Conservation (phyloP, 2,113 vertebrate genomes). For the Thalassarche chlororhynchos region DNA sequence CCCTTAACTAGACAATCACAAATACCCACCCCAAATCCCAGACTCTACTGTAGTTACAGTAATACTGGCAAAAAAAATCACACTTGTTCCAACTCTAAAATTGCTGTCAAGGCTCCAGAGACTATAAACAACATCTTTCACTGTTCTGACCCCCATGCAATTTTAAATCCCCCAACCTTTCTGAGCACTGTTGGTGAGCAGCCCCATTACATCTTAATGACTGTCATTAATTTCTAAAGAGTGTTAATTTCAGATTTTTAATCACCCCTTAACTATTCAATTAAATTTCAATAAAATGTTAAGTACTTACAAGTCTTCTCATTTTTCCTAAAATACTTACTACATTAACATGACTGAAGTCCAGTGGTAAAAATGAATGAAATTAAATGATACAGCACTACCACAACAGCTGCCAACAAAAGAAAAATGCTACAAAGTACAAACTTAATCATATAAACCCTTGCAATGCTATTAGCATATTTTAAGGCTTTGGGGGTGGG, state of each 20-base stretch:
- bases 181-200: conserved; percentile 85
- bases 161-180: conserved; percentile 90
- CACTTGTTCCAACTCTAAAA: conserved; percentile 82
- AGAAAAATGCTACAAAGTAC: conserved; percentile 33
- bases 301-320: conserved; percentile 88
- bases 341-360: conserved; percentile 82
- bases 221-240: conserved; percentile 92
- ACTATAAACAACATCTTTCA: conserved; percentile 86
- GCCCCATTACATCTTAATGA: conserved; percentile 95
- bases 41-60: conserved; percentile 73
- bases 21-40: conserved; percentile 51
- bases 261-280: conserved; percentile 93
- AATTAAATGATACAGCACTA: conserved; percentile 72
- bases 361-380: conserved; percentile 78
- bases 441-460: conserved; percentile 7
- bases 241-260: conserved; percentile 96
- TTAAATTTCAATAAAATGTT: conserved; percentile 94
- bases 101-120: conserved; percentile 82
- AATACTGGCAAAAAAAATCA: conserved; percentile 71
- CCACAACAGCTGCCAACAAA: conserved; percentile 65
- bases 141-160: conserved; percentile 88
- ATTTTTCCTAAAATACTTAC: conserved; percentile 89
- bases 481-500: not conserved
- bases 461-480: not conserved
- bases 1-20: conserved; percentile 66